Conservation (phyloP, 2,888 invertebrate genomes). For the Resseliella maxima region DNA sequence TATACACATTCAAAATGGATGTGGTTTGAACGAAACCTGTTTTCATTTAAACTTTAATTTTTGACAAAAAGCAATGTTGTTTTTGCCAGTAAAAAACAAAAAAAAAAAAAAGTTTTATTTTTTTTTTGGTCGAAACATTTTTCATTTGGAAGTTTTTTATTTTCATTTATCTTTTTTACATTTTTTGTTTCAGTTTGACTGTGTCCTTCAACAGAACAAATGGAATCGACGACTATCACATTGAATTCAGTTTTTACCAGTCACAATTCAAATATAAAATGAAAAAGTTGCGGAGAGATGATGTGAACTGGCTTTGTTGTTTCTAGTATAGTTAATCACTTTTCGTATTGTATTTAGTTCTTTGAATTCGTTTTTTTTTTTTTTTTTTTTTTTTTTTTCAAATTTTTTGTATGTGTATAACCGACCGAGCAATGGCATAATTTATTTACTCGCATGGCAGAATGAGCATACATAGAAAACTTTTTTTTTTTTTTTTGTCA, state of each 20-base stretch:
- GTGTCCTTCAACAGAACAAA: slow-evolving; percentile 1
- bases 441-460: neutral
- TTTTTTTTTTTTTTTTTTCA: too few species aligned
- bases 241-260: neutral
- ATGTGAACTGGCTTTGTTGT: neutral
- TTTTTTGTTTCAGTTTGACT: neutral
- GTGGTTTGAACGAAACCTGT: neutral
- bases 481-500: neutral
- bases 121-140: neutral
- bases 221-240: neutral
- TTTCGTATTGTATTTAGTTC: neutral
- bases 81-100: neutral
- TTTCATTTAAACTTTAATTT: neutral
- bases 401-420: too few species aligned
- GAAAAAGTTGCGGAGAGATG: neutral
- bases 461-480: neutral
- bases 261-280: neutral
- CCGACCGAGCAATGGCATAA: neutral
- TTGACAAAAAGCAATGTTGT: neutral
- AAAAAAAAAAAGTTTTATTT: neutral
- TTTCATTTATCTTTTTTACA: neutral
- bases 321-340: neutral
- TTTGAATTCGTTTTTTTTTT: neutral
- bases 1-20: too few species aligned
- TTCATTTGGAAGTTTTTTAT: neutral